phyloP scores from a whole-genome alignment of 1,140 invertebrate genomes.

The Lordiphosa stackelbergi region DNA sequence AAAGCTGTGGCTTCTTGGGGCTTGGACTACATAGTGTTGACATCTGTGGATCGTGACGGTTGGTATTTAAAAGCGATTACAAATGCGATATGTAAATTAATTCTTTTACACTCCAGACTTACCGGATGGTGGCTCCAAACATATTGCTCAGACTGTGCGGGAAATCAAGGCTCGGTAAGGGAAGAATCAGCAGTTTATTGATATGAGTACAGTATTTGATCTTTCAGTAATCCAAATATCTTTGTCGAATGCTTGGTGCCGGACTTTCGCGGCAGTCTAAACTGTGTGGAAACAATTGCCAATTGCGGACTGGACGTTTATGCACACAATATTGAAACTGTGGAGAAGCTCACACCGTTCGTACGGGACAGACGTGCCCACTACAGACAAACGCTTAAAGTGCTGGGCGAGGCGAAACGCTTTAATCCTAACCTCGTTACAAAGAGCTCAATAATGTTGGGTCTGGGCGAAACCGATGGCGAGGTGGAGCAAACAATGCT shows the following conservation, averaged over 20 bases:
- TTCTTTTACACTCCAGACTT: slow-evolving; percentile 82
- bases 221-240: slow-evolving; percentile 86
- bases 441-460: slow-evolving; percentile 99
- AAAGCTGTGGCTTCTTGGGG: slow-evolving; percentile 95
- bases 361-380: slow-evolving; percentile 93
- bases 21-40: slow-evolving; percentile 97
- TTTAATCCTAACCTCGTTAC: slow-evolving; percentile 91
- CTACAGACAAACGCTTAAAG: slow-evolving; percentile 88
- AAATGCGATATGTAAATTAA: not conserved
- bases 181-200: not conserved
- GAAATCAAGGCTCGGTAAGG: slow-evolving; percentile 79
- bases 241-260: slow-evolving; percentile 98
- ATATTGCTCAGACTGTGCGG: slow-evolving; percentile 93
- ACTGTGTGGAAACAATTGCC: slow-evolving; percentile 87
- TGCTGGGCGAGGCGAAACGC: slow-evolving; percentile 89
- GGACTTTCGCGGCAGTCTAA: slow-evolving; percentile 93
- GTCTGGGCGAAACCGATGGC: slow-evolving; percentile 95
- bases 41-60: slow-evolving; percentile 97
- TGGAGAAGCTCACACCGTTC: slow-evolving; percentile 90
- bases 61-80: not conserved
- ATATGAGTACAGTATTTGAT: slow-evolving; percentile 30
- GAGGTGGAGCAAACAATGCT: slow-evolving; percentile 92
- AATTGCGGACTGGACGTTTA: slow-evolving; percentile 93
- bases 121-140: slow-evolving; percentile 91
- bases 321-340: slow-evolving; percentile 98